Evolutionary conservation across 2,113 vertebrate genomes (phyloP), one percentile per base, ranked within the genome.

Genomic region (Caretta caretta): DNA sequence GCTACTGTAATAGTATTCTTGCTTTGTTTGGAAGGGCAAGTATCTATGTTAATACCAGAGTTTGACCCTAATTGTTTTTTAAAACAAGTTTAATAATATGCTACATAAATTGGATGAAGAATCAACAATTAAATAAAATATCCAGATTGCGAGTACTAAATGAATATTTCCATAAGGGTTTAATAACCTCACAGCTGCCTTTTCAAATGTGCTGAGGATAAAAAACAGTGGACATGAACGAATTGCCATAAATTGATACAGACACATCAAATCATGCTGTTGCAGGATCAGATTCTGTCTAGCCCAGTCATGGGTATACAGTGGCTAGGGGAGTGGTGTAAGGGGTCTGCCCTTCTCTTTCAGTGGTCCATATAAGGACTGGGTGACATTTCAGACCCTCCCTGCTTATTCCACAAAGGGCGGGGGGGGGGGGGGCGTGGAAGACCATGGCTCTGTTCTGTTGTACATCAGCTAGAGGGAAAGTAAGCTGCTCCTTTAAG

Each of bases 1-100:
- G 19, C 53, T 89, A 93, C 31, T 35, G 90, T 75, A 46, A 75
- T 93, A 29, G 78, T 8, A 75, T 53, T 51, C 79, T 86, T 62
- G 93, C 82, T 97, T 94, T 96, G 87, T 96, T 96, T 97, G 96
- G 88, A 95, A 89, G 94, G 49, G 24, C 48, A 88, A 91, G 19
- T 69, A 80, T 59, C 76, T 86, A 1, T 59, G 80, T 88, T 84
- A 84, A 75, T n/a, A 93, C 31, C 81, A 94, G 93, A 94, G 57
- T 80, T 10, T 81, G 95, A 93, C 50, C 24, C 84, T 75, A 93
- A 79, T 0, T 91, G 53, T 31, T 50, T 93, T 95, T 96, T 59
- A 91, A 96, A 95, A 56, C 25, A 88, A 7, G 49, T 87, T 94
- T 95, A 94, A 88, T 81, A 93, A 56, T 80, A 81, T 42, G n/a